A percentile compares a stretch with the other conserved stretches of the same genome.
Conservation (phyloP, 2,888 invertebrate species). For the Macaria liturata region DNA sequence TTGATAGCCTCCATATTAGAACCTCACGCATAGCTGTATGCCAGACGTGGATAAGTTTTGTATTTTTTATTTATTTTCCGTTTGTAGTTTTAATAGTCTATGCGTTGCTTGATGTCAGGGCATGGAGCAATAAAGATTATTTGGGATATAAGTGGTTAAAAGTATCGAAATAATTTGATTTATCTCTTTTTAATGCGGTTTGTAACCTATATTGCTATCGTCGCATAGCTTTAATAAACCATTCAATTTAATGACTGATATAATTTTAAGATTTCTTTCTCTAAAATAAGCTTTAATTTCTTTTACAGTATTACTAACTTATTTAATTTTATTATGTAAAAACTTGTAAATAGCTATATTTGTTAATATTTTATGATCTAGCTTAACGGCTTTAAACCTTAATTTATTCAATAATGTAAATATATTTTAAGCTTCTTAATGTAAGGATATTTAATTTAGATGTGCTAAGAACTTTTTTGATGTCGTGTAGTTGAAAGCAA, state of each 20-base stretch:
- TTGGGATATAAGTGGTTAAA: no score
- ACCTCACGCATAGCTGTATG: no score
- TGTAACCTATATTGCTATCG: constrained; percentile 4
- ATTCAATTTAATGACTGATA: constrained; percentile 58
- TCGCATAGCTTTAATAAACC: constrained; percentile 24
- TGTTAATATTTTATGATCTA: constrained; percentile 29
- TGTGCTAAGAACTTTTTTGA: no score
- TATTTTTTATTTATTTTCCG: no score
- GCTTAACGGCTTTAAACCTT: constrained; percentile 31
- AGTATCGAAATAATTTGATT: no score
- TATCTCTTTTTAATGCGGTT: neutral
- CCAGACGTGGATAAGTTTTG: no score
- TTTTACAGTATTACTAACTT: constrained; percentile 83
- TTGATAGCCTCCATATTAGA: no score
- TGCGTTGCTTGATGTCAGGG: no score
- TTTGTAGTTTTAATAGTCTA: no score
- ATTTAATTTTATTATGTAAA: constrained; percentile 71
- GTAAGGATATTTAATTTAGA: no score
- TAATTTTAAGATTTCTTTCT: constrained; percentile 41
- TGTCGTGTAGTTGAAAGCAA: no score
- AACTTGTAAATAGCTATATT: constrained; percentile 66
- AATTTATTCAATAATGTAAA: constrained; percentile 45
- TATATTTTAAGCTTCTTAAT: constrained; percentile 21
- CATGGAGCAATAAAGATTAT: no score
- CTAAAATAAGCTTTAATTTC: constrained; percentile 72